Conservation (phyloP, 2,888 invertebrate genomes). For the Netelia inedita region DNA sequence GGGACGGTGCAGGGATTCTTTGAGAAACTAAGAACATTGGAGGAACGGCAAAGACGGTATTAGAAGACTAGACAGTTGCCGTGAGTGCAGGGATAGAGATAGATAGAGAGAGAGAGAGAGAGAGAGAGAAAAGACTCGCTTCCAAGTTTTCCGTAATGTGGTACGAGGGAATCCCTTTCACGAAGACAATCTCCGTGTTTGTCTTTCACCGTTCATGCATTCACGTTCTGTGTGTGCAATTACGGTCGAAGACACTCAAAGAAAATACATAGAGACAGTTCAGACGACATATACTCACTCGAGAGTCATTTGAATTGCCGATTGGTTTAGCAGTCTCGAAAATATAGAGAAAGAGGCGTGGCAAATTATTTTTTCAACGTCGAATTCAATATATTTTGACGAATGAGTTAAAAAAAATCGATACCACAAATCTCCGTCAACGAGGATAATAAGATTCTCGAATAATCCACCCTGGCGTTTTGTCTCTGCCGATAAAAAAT, state of each 20-base stretch:
- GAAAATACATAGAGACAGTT: conserved; percentile 1
- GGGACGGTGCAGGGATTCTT: conserved; percentile 55
- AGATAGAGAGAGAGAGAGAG: not conserved
- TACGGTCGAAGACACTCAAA: conserved; percentile 17
- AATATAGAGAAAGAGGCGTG: not conserved
- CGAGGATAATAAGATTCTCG: conserved; percentile 15
- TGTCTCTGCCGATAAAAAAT: conserved; percentile 42
- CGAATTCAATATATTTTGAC: no score
- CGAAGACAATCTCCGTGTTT: conserved; percentile 17
- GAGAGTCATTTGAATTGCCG: not conserved
- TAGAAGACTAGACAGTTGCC: conserved; percentile 11
- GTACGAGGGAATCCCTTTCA: conserved; percentile 24
- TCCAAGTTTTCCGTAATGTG: not conserved
- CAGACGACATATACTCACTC: not conserved
- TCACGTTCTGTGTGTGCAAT: not conserved
- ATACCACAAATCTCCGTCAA: conserved; percentile 14
- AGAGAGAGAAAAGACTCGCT: not conserved
- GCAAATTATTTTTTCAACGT: not conserved
- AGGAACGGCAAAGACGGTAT: not conserved
- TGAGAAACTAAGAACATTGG: conserved; percentile 60
- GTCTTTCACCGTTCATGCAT: conserved; percentile 39
- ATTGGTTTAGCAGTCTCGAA: not conserved
- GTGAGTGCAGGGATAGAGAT: not conserved
- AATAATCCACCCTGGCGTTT: conserved; percentile 48
- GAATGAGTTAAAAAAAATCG: not conserved